Evolutionary conservation across 2,797 vertebrate genomes (phyloP).

Genomic region (Thalassophryne amazonica): DNA sequence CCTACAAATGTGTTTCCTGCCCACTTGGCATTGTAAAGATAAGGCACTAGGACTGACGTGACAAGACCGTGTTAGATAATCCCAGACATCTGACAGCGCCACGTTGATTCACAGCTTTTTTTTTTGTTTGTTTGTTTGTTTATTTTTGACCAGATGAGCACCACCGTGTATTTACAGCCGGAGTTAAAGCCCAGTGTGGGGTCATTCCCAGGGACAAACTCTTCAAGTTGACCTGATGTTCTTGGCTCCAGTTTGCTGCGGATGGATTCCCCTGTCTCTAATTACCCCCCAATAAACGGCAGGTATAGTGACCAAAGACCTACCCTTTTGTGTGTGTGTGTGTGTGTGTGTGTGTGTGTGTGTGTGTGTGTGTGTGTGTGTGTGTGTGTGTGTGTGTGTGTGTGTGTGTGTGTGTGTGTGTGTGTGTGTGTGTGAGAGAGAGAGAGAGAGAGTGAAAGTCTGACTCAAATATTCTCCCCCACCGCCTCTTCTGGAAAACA

Average conservation of each 20-base stretch:
- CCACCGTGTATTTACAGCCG: constrained; percentile 75
- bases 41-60: constrained; percentile 14
- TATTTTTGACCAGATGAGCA: constrained; percentile 77
- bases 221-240: constrained; percentile 73
- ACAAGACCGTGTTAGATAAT: constrained; percentile 29
- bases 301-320: constrained; percentile 31
- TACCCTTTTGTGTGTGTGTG: too few relatives aligned
- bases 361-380: too few relatives aligned
- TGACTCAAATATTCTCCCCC: not conserved
- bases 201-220: constrained; percentile 74
- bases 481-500: not conserved
- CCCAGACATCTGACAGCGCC: constrained; percentile 52
- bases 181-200: constrained; percentile 69
- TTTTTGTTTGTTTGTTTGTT: constrained; percentile 69
- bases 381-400: too few relatives aligned
- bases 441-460: constrained; percentile 17
- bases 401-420: too few relatives aligned
- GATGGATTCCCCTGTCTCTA: constrained; percentile 54
- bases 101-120: constrained; percentile 67
- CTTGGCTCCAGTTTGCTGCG: constrained; percentile 57
- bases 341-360: too few relatives aligned
- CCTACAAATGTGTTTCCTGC: not conserved
- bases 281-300: constrained; percentile 67
- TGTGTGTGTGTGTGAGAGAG: too few relatives aligned
- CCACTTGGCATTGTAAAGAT: constrained; percentile 1